phyloP scores from a whole-genome alignment of 2,888 invertebrate species.

The Xestoiulus laeticollis region DNA sequence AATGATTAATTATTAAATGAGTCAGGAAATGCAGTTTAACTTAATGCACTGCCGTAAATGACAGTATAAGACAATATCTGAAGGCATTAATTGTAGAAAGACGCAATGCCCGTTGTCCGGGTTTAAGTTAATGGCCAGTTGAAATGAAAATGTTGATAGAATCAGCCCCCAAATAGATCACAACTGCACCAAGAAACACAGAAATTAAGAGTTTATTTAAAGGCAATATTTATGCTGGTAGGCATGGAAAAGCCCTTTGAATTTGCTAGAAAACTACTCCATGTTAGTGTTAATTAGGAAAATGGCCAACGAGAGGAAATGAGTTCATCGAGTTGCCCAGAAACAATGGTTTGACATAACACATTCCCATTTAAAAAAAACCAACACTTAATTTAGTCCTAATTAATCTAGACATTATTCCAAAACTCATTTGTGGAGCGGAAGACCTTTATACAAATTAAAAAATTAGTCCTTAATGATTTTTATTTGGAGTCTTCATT shows the following conservation, averaged over 20 bases:
- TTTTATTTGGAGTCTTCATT: background rate
- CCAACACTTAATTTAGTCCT: background rate
- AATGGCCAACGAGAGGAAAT: background rate
- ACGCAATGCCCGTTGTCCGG: background rate
- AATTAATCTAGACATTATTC: background rate
- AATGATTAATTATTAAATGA: conserved; percentile 23
- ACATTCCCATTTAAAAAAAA: background rate
- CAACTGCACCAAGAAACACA: background rate
- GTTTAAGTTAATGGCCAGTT: background rate
- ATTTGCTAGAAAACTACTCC: no score
- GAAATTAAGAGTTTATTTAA: no score
- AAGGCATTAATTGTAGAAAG: background rate
- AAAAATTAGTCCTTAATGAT: background rate
- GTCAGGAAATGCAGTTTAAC: conserved; percentile 20
- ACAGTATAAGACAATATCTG: background rate
- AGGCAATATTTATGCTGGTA: no score
- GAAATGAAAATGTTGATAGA: background rate
- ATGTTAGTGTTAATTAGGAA: no score
- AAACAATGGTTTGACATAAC: background rate
- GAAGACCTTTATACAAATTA: conserved; percentile 2
- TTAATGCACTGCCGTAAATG: background rate
- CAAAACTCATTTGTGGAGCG: background rate
- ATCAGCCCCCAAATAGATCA: background rate
- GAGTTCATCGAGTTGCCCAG: background rate
- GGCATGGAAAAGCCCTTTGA: no score